Evolutionary conservation across 2,113 vertebrate genomes (phyloP), one percentile per base, ranked within the genome.

Genomic region (Proteles cristata): DNA sequence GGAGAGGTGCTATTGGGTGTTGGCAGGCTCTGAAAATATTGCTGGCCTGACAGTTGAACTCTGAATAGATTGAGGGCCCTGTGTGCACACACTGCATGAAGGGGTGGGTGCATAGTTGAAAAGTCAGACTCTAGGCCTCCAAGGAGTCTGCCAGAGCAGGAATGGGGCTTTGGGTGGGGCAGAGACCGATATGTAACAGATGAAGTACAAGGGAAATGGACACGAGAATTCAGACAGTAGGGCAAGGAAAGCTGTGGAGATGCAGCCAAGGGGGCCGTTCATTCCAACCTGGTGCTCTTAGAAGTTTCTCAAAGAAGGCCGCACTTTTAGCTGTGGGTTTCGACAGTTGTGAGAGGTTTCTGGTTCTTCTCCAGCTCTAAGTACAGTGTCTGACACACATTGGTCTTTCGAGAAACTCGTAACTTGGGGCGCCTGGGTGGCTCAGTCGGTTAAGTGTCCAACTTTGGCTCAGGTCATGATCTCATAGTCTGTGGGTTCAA

Each of bases 81-180:
- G 4, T 68, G 25, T 1, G 19, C 2, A 2, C 0, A 6, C 2
- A 8, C 8, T 50, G 0, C 4, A 0, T 21, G 55, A 43, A 28
- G 35, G 4, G 28, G 2, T 2, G 11, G 12, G 17, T 6, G 5
- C 7, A 26, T 14, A 79, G 63, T 10, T 66, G 63, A 48, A 63
- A 74, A 65, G 55, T 12, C n/a, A 17, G 25, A 69, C 23, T 73
- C 35, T 63, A 45, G 77, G 31, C 58, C 31, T 50, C 16, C 16
- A 39, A 82, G n/a, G 88, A 80, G 11, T n/a, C 84, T 76, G 17
- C 19, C 11, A 74, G 83, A 81, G 35, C 19, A 4, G 4, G 11
- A 26, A 35, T 65, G 5, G 11, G 50, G 31, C 26, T 5, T 28
- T 17, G 28, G 21, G 9, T 68, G 4, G 28, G 39, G 33, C 65